A percentile compares a stretch with the other conserved stretches of the same genome.
These are phyloP conservation scores for Lepidocyrtoides sp. DNA, from an alignment of 2,888 invertebrate genomes.

Conservation along the genomic window DNA sequence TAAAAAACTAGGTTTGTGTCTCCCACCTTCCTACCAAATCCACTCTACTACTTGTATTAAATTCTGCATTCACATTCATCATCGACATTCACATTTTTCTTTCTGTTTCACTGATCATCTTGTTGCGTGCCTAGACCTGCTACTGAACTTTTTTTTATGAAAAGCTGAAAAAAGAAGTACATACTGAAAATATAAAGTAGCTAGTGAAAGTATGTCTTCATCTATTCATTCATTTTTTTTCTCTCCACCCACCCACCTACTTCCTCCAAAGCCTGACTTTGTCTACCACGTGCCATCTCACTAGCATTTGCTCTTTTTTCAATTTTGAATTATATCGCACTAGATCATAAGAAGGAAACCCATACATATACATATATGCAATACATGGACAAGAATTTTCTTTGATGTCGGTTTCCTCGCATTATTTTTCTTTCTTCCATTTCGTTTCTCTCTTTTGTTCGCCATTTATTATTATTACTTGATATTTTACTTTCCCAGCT, in stretches of 20 bases:
- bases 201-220: constrained; percentile 51
- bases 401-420: constrained; percentile 19
- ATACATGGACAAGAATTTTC: constrained; percentile 1
- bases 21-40: background rate
- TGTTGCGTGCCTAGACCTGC: constrained; percentile 54
- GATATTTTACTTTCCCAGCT: background rate
- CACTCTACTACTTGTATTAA: background rate
- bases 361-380: no score
- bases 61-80: background rate
- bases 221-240: background rate
- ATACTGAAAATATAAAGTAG: background rate
- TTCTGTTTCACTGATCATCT: constrained; percentile 62
- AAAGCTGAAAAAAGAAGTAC: background rate
- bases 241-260: constrained; percentile 25
- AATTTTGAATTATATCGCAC: background rate
- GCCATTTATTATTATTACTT: constrained; percentile 11
- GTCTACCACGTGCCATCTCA: constrained; percentile 3
- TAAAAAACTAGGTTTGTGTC: constrained; percentile 35
- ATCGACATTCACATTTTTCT: background rate
- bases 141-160: background rate
- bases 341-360: no score
- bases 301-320: background rate
- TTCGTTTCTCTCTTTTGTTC: constrained; percentile 35
- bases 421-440: constrained; percentile 48
- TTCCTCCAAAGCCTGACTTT: background rate